Base-by-base conservation (phyloP, 1,140 invertebrate genomes). In the Scaptomyza hsui region DNA sequence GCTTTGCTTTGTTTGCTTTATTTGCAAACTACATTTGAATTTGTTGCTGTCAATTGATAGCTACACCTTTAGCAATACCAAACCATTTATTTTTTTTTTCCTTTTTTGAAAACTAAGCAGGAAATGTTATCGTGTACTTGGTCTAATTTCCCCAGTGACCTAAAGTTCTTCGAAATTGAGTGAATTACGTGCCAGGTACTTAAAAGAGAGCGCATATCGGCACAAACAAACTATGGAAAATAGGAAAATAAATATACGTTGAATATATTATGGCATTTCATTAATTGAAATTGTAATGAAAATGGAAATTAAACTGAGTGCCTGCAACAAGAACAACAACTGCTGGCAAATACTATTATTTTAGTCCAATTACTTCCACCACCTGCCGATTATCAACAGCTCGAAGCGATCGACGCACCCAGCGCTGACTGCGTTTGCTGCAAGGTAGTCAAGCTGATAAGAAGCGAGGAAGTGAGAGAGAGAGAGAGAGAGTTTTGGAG, bases 1-100 rank as follows among this genome's bases (percentile, higher is more conserved):
- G 51, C 45, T 70, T 45, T 48, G 56, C 35, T 41, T 47, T 32
- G 19, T 10, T 60, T 16, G 56, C 29, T 41, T 60, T 41, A 63
- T 73, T 73, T 49, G 26, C 44, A 70, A 39, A 47, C 56, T 4
- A 26, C 24, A 3, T 60, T 61, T 68, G 12, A 37, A 37, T 47
- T 77, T 68, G 39, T 82, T 89, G 78, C 44, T 82, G 78, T 24
- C 86, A 89, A 70, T 89, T 89, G 53, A 89, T 73, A 12, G 78
- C 75, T 21, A 9, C 39, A 55, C 12, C 21, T 68, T 12, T 32
- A 47, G 39, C 21, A 74, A 39, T 39, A 16, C n/a, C 71, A 53
- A 60, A 29, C 6, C 0, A 29, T 24, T 5, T 24, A 4, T 24
- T 24, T 24, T 24, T 5, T 24, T 24, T 24, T 24, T 24, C 0